A percentile compares a stretch with the other conserved stretches of the same genome.
Conservation (phyloP, 2,797 vertebrate species). For the Pseudocheirus occidentalis region DNA sequence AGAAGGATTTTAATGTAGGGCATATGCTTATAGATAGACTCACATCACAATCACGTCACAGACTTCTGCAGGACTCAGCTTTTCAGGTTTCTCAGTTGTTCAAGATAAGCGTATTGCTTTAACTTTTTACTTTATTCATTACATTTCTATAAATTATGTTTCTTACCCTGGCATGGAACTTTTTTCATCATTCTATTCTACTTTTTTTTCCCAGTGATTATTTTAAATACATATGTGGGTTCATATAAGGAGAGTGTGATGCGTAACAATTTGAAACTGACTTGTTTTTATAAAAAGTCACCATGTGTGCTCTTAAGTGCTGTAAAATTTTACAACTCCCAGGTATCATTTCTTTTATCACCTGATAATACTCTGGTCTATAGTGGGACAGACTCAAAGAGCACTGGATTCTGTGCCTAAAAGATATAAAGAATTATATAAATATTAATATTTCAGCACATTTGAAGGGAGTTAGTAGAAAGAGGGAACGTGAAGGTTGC, state of each 20-base stretch:
- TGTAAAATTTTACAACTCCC: background rate
- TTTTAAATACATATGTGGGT: background rate
- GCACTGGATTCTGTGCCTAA: constrained; percentile 27
- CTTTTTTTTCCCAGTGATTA: background rate
- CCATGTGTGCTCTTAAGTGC: background rate
- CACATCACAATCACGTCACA: background rate
- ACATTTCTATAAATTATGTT: background rate
- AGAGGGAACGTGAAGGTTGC: constrained; percentile 7
- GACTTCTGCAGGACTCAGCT: background rate
- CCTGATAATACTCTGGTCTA: background rate
- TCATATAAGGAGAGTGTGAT: background rate
- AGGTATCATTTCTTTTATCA: background rate
- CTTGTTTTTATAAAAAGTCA: background rate
- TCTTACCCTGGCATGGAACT: background rate
- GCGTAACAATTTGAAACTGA: background rate
- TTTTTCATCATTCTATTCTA: constrained; percentile 23
- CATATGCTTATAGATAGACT: background rate
- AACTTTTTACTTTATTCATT: background rate
- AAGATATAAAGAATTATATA: background rate
- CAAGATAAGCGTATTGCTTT: background rate
- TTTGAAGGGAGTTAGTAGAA: constrained; percentile 1
- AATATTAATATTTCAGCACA: constrained; percentile 15
- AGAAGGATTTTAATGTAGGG: background rate
- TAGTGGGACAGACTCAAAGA: constrained; percentile 1
- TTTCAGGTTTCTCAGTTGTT: background rate